phyloP scores from a whole-genome alignment of 2,888 invertebrate species.

The Mesoligia furuncula region DNA sequence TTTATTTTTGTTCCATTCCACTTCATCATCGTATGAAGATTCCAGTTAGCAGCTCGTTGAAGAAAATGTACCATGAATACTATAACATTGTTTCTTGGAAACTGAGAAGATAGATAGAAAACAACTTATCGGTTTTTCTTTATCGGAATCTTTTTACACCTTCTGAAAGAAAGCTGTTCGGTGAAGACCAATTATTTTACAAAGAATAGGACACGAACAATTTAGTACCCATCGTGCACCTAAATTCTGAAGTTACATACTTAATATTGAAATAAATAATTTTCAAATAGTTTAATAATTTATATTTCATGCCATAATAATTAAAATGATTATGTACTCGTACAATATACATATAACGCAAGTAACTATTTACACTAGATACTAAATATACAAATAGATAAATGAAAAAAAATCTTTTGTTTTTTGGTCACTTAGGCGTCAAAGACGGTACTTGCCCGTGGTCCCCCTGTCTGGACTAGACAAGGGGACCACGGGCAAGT shows the following conservation, averaged over 20 bases:
- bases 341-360: no score
- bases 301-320: not conserved
- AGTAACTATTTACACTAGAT: no score
- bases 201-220: not conserved
- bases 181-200: not conserved
- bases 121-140: not conserved
- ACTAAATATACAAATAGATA: no score
- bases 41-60: not conserved
- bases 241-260: not conserved
- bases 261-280: not conserved
- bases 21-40: not conserved
- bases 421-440: no score
- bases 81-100: not conserved
- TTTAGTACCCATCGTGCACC: no score
- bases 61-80: not conserved
- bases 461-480: no score
- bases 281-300: not conserved
- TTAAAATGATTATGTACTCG: not conserved
- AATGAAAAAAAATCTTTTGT: not conserved
- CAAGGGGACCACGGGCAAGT: no score
- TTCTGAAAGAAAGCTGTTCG: not conserved
- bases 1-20: not conserved
- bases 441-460: no score
- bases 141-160: not conserved
- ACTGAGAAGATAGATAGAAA: not conserved